phyloP scores from a whole-genome alignment of 2,797 vertebrate species.

The Gallinago stenura region DNA sequence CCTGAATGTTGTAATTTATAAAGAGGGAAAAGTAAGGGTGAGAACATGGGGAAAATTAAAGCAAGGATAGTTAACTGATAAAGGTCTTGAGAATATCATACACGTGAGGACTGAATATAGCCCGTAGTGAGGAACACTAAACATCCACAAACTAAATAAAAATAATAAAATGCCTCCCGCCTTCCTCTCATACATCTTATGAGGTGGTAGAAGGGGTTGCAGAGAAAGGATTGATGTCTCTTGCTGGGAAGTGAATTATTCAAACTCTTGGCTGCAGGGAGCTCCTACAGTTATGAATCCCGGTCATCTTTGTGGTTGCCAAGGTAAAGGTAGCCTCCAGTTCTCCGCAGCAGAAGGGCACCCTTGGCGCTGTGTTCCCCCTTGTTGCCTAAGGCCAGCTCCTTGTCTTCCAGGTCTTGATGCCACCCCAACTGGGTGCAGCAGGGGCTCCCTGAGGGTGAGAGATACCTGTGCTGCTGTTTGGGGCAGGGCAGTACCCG shows the following conservation, averaged over 20 bases:
- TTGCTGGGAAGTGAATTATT: constrained; percentile 65
- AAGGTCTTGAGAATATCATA: constrained; percentile 65
- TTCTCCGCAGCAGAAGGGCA: not conserved
- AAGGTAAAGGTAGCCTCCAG: not conserved
- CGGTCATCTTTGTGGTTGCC: not conserved
- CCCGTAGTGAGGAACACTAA: constrained; percentile 47
- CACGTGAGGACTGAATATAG: constrained; percentile 23
- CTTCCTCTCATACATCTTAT: constrained; percentile 53
- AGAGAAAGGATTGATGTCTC: constrained; percentile 52
- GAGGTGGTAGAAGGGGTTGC: constrained; percentile 23
- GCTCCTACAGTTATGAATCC: constrained; percentile 55
- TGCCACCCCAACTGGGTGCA: not conserved
- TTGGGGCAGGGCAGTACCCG: fast-evolving
- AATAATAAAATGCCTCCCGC: constrained; percentile 61
- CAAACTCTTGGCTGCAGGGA: constrained; percentile 49
- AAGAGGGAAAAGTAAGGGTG: constrained; percentile 53
- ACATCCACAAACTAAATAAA: constrained; percentile 67
- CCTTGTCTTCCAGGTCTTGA: not conserved
- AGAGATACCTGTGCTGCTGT: not conserved
- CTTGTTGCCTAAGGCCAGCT: not conserved
- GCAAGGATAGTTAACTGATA: constrained; percentile 67
- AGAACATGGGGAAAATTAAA: constrained; percentile 65
- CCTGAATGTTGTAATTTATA: constrained; percentile 67
- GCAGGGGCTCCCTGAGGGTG: not conserved
- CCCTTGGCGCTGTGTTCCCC: not conserved